Conservation (phyloP, 1,140 invertebrate genomes). For the Cataglyphis hispanica region DNA sequence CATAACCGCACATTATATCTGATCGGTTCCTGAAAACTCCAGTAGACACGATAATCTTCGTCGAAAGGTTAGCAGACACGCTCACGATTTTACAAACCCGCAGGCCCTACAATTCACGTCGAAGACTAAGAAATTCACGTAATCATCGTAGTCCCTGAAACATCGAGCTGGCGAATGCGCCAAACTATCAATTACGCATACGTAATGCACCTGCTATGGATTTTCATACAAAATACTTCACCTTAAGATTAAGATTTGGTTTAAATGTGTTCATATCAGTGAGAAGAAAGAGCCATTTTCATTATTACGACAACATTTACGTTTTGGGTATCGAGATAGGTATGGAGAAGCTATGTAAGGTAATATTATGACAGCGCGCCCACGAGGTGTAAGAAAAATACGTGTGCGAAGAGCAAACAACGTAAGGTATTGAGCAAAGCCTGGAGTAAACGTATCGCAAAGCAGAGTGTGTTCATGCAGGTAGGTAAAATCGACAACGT, state of each 20-base stretch:
- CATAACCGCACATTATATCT: slow-evolving; percentile 21
- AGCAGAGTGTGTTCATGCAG: slow-evolving; percentile 25
- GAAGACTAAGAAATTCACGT: slow-evolving; percentile 47
- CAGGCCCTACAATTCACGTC: slow-evolving; percentile 19
- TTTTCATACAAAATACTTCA: not conserved
- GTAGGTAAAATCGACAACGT: slow-evolving; percentile 49
- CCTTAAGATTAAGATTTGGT: not conserved
- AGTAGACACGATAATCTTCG: slow-evolving; percentile 27
- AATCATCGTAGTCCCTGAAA: slow-evolving; percentile 8
- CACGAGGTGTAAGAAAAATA: slow-evolving; percentile 61
- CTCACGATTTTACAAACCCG: slow-evolving; percentile 29
- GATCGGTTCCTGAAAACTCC: slow-evolving; percentile 14
- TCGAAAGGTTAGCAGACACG: slow-evolving; percentile 33
- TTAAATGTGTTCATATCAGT: not conserved
- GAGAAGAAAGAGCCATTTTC: not conserved
- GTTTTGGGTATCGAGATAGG: slow-evolving; percentile 32
- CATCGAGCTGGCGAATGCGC: slow-evolving; percentile 5
- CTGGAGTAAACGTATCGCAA: slow-evolving; percentile 37
- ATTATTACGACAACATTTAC: not conserved
- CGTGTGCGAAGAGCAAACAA: slow-evolving; percentile 56
- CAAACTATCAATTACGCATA: slow-evolving; percentile 13
- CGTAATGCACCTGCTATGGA: not conserved
- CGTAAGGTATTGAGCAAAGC: slow-evolving; percentile 54
- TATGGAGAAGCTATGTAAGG: slow-evolving; percentile 45
- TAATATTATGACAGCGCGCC: slow-evolving; percentile 51